Evolutionary conservation across 2,888 invertebrate genomes (phyloP), one percentile per base, ranked within the genome.

Genomic region (Koerneria pararmatus): DNA sequence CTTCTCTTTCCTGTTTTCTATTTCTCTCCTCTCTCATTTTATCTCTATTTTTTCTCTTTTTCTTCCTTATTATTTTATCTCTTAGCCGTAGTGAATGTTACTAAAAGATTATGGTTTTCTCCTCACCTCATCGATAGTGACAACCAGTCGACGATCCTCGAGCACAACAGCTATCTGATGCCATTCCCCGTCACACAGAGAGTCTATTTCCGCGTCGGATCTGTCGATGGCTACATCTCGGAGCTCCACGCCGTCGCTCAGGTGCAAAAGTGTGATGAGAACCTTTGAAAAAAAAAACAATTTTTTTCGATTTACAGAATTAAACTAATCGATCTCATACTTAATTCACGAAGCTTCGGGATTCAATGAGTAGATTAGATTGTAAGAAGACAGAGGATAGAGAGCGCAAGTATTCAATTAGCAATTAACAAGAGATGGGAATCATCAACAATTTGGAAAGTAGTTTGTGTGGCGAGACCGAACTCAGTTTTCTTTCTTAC

Each of bases 181-280:
- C 78, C 79, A 80, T 53, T 75, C 54, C 11, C 71, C 69, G 59
- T 77, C 73, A 60, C 80, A 80, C 31, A 80, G 49, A 1, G 46
- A 19, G 46, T 41, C 46, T 35, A 34, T 24, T 0, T 49, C n/a
- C 31, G 46, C 64, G 54, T 35, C 54, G 15, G 54, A 54, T 27
- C 64, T 54, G 32, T 64, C 64, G 19, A 64, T 64, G 5, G 56
- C 54, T 29, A 64, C 56, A 22, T 64, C 56, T n/a, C 56, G 1
- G 24, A 64, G 22, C 8, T 64, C 64, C 31, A 56, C 48, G n/a
- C 64, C 64, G 35, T 64, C 64, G 0, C 29, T 11, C 27, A 41
- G 35, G 60, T 59, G 41, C 19, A 66, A 41, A 59, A 66, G 59
- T 46, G 66, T 59, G 31, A 60, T 61, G 53, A 58, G 41, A 41